These are phyloP conservation scores for Ciconia nigra DNA, from an alignment of 2,797 vertebrate genomes.

Conservation along the genomic window DNA sequence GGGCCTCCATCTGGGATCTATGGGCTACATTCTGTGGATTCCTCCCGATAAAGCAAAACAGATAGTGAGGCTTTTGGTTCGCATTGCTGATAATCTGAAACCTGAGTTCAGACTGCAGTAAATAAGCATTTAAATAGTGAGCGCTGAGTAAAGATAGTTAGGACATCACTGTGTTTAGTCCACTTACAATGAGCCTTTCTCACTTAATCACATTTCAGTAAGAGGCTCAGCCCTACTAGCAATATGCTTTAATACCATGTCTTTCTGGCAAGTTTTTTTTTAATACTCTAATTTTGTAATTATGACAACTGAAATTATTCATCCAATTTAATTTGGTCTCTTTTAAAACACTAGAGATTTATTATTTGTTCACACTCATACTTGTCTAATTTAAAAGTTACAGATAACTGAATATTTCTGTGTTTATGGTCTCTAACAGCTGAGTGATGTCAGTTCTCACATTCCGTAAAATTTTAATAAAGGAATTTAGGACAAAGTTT, in stretches of 20 bases:
- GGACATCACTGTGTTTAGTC: not conserved
- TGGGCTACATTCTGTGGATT: not conserved
- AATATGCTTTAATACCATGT: not conserved
- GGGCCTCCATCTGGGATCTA: not conserved
- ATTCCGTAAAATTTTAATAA: slow-evolving; percentile 13
- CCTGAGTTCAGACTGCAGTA: not conserved
- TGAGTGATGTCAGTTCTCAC: not conserved
- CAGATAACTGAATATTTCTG: slow-evolving; percentile 37
- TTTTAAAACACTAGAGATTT: slow-evolving; percentile 34
- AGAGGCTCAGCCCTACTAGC: not conserved
- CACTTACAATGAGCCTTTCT: not conserved
- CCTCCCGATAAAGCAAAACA: not conserved
- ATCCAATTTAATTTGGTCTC: slow-evolving; percentile 38
- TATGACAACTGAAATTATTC: slow-evolving; percentile 42
- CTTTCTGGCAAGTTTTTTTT: not conserved
- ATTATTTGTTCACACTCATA: slow-evolving; percentile 15
- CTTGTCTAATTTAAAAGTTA: slow-evolving; percentile 61
- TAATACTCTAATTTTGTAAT: slow-evolving; percentile 51
- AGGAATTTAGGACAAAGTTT: not conserved
- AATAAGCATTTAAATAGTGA: not conserved
- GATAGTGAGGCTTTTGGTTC: not conserved
- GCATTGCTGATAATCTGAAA: not conserved
- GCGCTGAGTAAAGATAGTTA: not conserved
- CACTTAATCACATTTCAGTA: not conserved
- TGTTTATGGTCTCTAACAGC: slow-evolving; percentile 43